Percentiles rank a stretch among this genome's conserved stretches.
Evolutionary conservation across 2,113 vertebrate genomes (phyloP).

Genomic region (Empidonax traillii): DNA sequence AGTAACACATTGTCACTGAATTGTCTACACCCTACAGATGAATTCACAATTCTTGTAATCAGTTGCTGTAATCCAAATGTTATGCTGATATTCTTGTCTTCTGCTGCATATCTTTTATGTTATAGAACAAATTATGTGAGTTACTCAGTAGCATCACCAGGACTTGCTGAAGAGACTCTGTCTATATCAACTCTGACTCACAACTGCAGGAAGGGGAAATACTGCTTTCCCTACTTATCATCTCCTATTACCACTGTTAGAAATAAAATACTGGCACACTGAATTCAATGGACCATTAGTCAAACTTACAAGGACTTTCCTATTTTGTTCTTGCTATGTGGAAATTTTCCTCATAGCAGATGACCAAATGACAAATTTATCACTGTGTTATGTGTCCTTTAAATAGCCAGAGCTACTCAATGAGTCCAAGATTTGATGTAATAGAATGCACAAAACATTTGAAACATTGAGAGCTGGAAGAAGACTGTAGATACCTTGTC

Average conservation of each 20-base stretch:
- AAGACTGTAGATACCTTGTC: neutral
- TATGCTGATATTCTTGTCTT: neutral
- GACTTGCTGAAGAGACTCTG: neutral
- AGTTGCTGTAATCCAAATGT: neutral
- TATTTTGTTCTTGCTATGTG: neutral
- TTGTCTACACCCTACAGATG: neutral
- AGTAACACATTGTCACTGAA: accelerated
- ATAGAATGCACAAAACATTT: neutral
- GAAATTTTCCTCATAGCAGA: neutral
- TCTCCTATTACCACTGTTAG: neutral
- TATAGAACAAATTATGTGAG: neutral
- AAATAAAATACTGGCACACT: neutral
- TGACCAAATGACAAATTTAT: neutral
- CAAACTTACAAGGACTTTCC: neutral
- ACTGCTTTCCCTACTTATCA: neutral
- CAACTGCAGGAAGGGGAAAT: neutral
- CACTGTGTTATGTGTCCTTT: neutral
- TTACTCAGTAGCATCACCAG: neutral
- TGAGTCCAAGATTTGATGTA: neutral
- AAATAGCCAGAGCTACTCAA: neutral
- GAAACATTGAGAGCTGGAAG: neutral
- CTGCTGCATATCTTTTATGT: neutral
- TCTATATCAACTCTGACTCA: neutral
- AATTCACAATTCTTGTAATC: neutral
- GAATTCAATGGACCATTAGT: neutral